Percentiles rank a stretch among this genome's conserved stretches.
phyloP scores from a whole-genome alignment of 2,113 vertebrate genomes.

The Charadrius vociferus region DNA sequence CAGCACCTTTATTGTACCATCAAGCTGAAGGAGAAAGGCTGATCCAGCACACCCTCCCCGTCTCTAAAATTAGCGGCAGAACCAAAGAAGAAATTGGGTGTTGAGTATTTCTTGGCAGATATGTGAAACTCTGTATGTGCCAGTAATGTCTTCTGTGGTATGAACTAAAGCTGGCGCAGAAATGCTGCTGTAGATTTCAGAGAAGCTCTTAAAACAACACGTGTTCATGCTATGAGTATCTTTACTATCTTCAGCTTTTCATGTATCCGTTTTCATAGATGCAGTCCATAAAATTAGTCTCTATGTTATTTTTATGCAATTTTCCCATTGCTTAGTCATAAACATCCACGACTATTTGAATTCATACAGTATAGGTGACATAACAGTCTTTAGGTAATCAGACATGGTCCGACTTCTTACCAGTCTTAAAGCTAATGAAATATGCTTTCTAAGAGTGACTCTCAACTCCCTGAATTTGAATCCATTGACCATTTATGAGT shows the following conservation, averaged over 20 bases:
- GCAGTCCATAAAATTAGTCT: not conserved
- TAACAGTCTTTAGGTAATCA: not conserved
- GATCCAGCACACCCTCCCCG: not conserved
- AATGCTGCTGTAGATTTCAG: not conserved
- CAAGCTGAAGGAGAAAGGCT: not conserved
- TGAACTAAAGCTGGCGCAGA: constrained; percentile 12
- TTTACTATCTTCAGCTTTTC: not conserved
- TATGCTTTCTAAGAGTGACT: not conserved
- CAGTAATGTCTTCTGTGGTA: constrained; percentile 17
- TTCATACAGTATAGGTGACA: not conserved
- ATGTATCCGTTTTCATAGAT: not conserved
- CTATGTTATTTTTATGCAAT: not conserved
- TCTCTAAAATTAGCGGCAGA: constrained; percentile 15
- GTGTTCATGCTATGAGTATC: not conserved
- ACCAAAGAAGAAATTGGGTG: constrained; percentile 14
- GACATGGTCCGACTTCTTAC: not conserved
- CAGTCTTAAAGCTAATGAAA: not conserved
- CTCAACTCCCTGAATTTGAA: not conserved
- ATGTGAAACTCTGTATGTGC: not conserved
- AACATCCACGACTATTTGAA: not conserved
- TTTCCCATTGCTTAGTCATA: not conserved
- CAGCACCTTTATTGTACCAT: not conserved
- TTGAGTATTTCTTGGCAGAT: constrained; percentile 33
- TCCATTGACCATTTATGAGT: not conserved
- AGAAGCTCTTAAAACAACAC: constrained; percentile 6